Evolutionary conservation across 2,888 invertebrate genomes (phyloP).

Genomic region (Drosophila prolongata): DNA sequence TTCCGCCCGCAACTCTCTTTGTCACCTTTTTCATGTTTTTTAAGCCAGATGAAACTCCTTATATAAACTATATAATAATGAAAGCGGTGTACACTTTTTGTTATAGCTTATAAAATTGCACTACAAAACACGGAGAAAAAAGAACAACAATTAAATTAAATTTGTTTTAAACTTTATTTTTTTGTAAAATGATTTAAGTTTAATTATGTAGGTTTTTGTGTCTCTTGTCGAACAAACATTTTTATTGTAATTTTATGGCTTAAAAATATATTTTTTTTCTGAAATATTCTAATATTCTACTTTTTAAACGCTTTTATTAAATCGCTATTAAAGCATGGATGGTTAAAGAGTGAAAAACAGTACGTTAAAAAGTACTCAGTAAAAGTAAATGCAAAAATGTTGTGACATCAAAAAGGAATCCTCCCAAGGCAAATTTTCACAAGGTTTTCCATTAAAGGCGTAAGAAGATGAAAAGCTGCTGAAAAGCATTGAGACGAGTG

Average conservation of each 20-base stretch:
- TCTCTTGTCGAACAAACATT: too few relatives aligned
- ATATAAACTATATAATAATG: conserved; percentile 21
- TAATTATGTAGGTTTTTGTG: too few relatives aligned
- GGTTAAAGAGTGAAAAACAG: conserved; percentile 21
- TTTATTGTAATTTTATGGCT: too few relatives aligned
- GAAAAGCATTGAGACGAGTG: conserved; percentile 5
- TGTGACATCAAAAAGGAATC: conserved; percentile 2
- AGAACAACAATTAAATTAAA: too few relatives aligned
- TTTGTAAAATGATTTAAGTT: too few relatives aligned
- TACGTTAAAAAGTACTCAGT: conserved; percentile 8
- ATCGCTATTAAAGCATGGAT: conserved; percentile 42
- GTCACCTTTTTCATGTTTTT: conserved; percentile 29
- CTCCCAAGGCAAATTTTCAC: conserved; percentile 10
- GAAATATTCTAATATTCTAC: too few relatives aligned
- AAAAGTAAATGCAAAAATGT: conserved; percentile 17
- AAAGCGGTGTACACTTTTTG: conserved; percentile 28
- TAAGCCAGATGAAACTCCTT: conserved; percentile 34
- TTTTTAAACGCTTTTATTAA: conserved; percentile 6
- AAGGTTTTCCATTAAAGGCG: conserved; percentile 25
- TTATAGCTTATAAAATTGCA: not conserved
- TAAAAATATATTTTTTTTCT: too few relatives aligned
- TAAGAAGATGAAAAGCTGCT: conserved; percentile 6
- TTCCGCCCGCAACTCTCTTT: conserved; percentile 25
- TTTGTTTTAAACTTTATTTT: too few relatives aligned
- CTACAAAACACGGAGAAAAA: not conserved